Evolutionary conservation across 30 jellyfish, hydroid and myxozoan species (phyloP), one percentile per base, ranked within the genome.

Genomic region (Turritopsis dohrnii): DNA sequence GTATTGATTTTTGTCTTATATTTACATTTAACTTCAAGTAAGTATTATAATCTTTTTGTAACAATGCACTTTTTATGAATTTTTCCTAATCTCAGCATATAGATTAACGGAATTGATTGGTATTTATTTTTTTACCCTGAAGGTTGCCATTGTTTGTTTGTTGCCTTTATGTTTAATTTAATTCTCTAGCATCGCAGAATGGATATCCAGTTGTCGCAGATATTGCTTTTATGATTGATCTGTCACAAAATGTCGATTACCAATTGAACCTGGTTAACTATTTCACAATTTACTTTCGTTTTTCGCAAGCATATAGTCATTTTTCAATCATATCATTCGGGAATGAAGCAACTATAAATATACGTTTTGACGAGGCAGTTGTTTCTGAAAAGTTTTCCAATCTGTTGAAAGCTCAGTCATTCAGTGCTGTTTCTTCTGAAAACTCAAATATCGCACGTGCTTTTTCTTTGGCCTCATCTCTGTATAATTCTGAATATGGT

Each of bases 221-320:
- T 80, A 86, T 93, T 80, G 98, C 92, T 16, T 86, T 93, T 65
- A n/a, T 93, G 52, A 85, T 93, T 74, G 98, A 93, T 53, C 79
- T 82, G 1, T 75, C 98, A 18, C 53, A 28, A 21, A 84, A 74
- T 17, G 91, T 87, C 28, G 26, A 84, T 0, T 24, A 60, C 81
- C 98, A 93, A 65, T 72, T 89, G 71, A 54, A 52, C 18, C 73
- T 87, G 69, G 54, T 87, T 28, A 75, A 81, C 29, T 75, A 52
- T 69, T 87, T 88, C n/a, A 86, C 95, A 0, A 13, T 53, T 1
- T 54, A 52, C 25, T 90, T 79, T 80, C 31, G 66, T 22, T 29
- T 88, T 26, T 85, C 96, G 0, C 83, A 79, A 65, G 85, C 83
- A 60, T 71, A 87, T 81, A 41, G 80, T 22, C 98, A 85, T 52